phyloP scores from a whole-genome alignment of 1,140 invertebrate genomes.

The Papilio dardanus region DNA sequence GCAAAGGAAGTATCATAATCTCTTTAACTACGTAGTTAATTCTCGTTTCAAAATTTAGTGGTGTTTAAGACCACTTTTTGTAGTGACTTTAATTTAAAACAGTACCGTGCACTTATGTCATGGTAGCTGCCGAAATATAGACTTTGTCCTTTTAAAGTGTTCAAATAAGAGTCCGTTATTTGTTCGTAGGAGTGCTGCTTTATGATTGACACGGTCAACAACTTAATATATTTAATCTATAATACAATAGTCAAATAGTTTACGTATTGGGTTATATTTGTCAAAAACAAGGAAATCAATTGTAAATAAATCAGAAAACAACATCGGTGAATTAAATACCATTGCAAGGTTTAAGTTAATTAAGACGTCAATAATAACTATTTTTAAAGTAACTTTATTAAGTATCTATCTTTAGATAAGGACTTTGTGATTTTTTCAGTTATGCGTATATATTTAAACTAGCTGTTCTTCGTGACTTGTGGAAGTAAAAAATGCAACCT shows the following conservation, averaged over 20 bases:
- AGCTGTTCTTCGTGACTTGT: too few relatives aligned
- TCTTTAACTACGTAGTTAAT: too few relatives aligned
- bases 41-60: too few relatives aligned
- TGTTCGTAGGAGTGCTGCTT: neutral
- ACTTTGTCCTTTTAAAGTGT: neutral
- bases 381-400: too few relatives aligned
- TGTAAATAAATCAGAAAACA: neutral
- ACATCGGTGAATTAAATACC: neutral
- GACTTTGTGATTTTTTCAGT: too few relatives aligned
- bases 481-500: too few relatives aligned
- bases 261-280: neutral
- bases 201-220: neutral
- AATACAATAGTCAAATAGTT: neutral
- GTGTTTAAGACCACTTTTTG: neutral
- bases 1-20: too few relatives aligned
- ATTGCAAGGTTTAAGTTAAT: neutral
- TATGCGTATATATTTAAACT: too few relatives aligned
- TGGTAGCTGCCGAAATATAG: neutral
- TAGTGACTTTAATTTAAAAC: neutral
- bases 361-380: neutral
- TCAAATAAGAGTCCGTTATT: constrained; percentile 3
- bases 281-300: neutral
- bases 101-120: neutral
- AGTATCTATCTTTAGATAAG: too few relatives aligned
- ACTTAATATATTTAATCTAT: neutral